Base-by-base conservation (phyloP, 92 coral and sea anemone species). In the Metridium senile region DNA sequence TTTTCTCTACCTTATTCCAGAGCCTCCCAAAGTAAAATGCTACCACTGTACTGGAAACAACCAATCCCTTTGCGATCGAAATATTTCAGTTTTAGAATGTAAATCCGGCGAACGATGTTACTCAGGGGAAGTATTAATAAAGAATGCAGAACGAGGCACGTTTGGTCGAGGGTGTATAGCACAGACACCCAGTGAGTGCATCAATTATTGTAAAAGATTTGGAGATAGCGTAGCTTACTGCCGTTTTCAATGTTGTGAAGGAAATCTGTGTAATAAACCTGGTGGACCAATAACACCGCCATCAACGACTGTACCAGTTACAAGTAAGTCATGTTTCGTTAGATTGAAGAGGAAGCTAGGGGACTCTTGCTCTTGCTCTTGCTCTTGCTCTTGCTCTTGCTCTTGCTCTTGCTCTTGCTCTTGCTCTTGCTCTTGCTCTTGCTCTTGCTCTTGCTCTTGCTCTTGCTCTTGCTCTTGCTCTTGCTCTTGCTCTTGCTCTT, bases 231-330 rank as follows among this genome's bases (percentile, higher is more conserved):
- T 63, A 16, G 20, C 1, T 2, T 13, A 63, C 43, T 63, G 69
- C 23, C 10, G 6, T 11, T 63, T 4, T 21, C 13, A 63, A 2
- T 63, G 69, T 19, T 63, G 69, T 20, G 69, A 63, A 7, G 43
- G 69, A 28, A 63, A 30, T 20, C 39, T 63, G 16, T 63, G 69
- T n/a, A 63, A 63, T 20, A 63, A 30, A 19, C 69, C 39, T 28
- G 43, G 45, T 22, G 28, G 1, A 7, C n/a, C 45, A 2, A 31
- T 17, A 21, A 63, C 69, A 20, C 39, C 1, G 1, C 21, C 69
- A 4, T 1, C 69, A 63, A 22, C 29, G 33, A 23, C 32, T 23
- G 20, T 21, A 11, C 65, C 65, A 23, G 19, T 23, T 2, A 58
- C 65, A 1, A 31, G 65, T 21, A 58, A 58, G 65, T 20, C 9